Evolutionary conservation across 2,888 invertebrate genomes (phyloP).

Genomic region (Rosalia funebris): DNA sequence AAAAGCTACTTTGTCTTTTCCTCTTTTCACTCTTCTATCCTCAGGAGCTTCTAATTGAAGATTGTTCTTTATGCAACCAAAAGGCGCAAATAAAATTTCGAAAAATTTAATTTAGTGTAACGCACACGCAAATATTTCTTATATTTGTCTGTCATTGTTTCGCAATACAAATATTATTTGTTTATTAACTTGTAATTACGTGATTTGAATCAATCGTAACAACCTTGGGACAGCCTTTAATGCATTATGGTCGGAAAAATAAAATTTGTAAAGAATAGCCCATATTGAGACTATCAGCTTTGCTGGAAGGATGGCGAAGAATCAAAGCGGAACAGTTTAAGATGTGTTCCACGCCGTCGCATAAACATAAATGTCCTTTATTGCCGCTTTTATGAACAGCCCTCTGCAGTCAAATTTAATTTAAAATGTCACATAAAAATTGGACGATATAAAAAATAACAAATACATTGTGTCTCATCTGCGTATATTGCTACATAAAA

Average conservation of each 20-base stretch:
- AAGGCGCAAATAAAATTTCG: too few species aligned
- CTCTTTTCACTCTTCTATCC: too few species aligned
- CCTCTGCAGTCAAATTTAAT: slow-evolving; percentile 60
- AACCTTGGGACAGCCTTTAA: slow-evolving; percentile 5
- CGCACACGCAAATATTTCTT: too few species aligned
- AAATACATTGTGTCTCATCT: slow-evolving; percentile 39
- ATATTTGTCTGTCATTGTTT: too few species aligned
- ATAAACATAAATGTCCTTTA: slow-evolving; percentile 60
- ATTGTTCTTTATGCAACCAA: too few species aligned
- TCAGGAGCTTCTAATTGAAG: too few species aligned
- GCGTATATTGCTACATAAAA: slow-evolving; percentile 25
- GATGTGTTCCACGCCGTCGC: slow-evolving; percentile 53
- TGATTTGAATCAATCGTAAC: too few species aligned
- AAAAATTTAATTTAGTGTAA: too few species aligned
- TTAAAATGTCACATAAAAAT: slow-evolving; percentile 60
- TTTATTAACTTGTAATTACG: too few species aligned
- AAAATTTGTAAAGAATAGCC: slow-evolving; percentile 28
- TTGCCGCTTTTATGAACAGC: slow-evolving; percentile 58
- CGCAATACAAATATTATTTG: too few species aligned
- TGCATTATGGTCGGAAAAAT: slow-evolving; percentile 29
- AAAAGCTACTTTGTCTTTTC: too few species aligned
- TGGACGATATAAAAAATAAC: slow-evolving; percentile 49
- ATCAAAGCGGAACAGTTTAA: slow-evolving; percentile 52
- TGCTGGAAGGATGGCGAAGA: slow-evolving; percentile 36
- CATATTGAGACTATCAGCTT: slow-evolving; percentile 28